Base-by-base conservation (phyloP, 2,113 vertebrate genomes). In the Paratilapia polleni region DNA sequence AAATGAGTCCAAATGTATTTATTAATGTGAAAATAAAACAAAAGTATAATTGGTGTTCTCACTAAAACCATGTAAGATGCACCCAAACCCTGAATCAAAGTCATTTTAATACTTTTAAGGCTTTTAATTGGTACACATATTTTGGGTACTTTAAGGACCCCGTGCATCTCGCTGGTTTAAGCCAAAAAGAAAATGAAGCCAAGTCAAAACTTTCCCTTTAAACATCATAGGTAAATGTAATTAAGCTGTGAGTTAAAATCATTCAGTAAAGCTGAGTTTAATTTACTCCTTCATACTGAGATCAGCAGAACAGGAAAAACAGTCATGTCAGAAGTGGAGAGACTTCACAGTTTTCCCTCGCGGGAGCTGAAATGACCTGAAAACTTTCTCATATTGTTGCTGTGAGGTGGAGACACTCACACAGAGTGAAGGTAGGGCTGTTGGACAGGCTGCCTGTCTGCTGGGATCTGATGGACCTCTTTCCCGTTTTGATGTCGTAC, bases 401-500 rank as follows among this genome's bases (percentile, higher is more conserved):
- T 76, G 22, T 0, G 79, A 81, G 63, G 73, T 77, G 61, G n/a
- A 62, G 26, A 62, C 60, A 83, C 61, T 28, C n/a, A 2, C 20
- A 68, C 58, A 19, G 5, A 10, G 76, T 82, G 83, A 80, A 89
- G 87, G 89, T 88, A 64, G 84, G 86, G 80, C 75, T 89, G 87
- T 93, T 92, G 93, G 91, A 93, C 91, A 82, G 91, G 57, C 73
- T 85, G 83, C 1, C 54, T 52, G 80, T 91, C 90, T 75, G 77
- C 77, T 15, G 91, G 91, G 93, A 93, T n/a, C 57, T 10, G 26
- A 56, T 68, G 88, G 90, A 92, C 93, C 87, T 87, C 83, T 89
- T 92, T 94, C 85, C 82, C 6, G 88, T 89, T 94, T 93, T 94
- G 92, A 94, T 90, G 90, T 92, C 43, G 81, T 81, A 31, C 87